Evolutionary conservation across 2,797 vertebrate species (phyloP).

Genomic region (Eremophila alpestris): DNA sequence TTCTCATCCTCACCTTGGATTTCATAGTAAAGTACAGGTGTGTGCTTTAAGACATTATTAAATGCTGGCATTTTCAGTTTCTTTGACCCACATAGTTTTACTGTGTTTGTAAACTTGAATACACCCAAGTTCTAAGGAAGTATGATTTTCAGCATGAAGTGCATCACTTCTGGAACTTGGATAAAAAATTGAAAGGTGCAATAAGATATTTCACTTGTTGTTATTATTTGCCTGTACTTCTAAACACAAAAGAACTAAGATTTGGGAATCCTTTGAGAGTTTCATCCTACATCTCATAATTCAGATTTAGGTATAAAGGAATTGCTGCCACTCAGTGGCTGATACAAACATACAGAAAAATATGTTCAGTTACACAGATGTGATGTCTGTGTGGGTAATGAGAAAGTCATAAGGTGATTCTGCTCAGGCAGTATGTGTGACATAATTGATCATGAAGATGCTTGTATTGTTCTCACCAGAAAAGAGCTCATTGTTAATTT

Average conservation of each 20-base stretch:
- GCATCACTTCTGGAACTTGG: background rate
- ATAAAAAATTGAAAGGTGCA: background rate
- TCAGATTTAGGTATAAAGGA: slow-evolving; percentile 1
- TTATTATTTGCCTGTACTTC: background rate
- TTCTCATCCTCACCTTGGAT: background rate
- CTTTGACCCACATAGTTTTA: background rate
- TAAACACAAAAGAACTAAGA: background rate
- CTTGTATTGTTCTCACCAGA: rapidly evolving
- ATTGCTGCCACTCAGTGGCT: slow-evolving; percentile 63
- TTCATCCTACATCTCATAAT: background rate
- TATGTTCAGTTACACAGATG: background rate
- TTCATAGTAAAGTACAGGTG: background rate
- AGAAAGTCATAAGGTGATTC: background rate
- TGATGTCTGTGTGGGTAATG: background rate
- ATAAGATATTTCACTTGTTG: background rate
- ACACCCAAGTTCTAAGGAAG: background rate
- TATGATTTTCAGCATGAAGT: background rate
- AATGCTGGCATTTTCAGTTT: background rate
- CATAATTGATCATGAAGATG: background rate
- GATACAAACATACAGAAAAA: background rate
- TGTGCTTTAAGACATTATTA: background rate
- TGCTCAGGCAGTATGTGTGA: background rate
- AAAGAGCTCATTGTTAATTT: background rate
- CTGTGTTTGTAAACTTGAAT: background rate
- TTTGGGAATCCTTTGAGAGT: background rate